Base-by-base conservation (phyloP, 2,888 invertebrate species). In the Salpingus planirostris region DNA sequence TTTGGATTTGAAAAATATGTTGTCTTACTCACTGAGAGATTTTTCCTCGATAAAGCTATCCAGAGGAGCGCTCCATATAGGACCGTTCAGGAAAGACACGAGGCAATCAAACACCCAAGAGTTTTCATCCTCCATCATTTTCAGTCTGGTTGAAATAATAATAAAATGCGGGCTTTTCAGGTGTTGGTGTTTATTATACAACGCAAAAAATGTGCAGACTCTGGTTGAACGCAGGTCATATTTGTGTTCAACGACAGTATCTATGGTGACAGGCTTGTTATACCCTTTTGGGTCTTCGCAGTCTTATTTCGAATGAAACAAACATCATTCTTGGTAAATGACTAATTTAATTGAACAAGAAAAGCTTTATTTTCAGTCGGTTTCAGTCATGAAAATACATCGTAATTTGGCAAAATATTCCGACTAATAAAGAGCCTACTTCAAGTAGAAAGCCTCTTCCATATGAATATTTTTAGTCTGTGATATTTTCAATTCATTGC, bases 61-160 rank as follows among this genome's bases (percentile, higher is more conserved):
- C 30, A 93, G 67, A 1, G 93, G 92, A 8, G 88, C 80, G 57
- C 89, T 90, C 88, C 93, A 93, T 26, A 92, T 76, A 0, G 92
- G 90, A 2, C 92, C 91, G 61, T 90, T 88, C 29, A 93, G 68
- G 62, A 91, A 93, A 38, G 87, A 86, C 13, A 93, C 81, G 36
- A 93, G 66, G 1, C 90, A 90, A 66, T 93, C 93, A 54, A 91
- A 88, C 8, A 93, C 87, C 90, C 90, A 90, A 3, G 82, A 77
- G 62, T 80, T 82, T 35, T 79, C 80, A 40, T 78, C 79, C 29
- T 54, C 53, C 40, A 37, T 37, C 15, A 13, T 15, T 13, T 4
- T 11, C 13, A 6, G 2, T 11, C 15, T 25, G 13, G 8, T 24
- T 31, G 18, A 24, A 10, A 15, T 14, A 6, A 12, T 8, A 28